phyloP scores from a whole-genome alignment of 2,113 vertebrate genomes.

The Tetraodon nigroviridis region DNA sequence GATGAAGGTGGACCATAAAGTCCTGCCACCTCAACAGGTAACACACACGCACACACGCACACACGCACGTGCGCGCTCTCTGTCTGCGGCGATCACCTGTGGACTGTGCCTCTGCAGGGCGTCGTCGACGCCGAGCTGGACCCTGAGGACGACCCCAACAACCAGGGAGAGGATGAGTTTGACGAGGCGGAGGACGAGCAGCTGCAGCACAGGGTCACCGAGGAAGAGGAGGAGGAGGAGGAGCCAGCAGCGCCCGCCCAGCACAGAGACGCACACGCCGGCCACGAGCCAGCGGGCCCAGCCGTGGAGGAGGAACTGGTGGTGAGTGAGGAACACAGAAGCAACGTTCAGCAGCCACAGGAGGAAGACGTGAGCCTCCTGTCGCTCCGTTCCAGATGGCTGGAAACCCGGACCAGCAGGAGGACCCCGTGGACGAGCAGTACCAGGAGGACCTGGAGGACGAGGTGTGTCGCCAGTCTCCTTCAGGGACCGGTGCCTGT shows the following conservation, averaged over 20 bases:
- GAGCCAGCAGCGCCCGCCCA: conserved; percentile 40
- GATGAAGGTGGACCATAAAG: conserved; percentile 39
- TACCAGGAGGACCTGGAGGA: conserved; percentile 96
- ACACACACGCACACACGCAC: neutral
- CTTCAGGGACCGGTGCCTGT: neutral
- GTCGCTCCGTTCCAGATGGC: conserved; percentile 78
- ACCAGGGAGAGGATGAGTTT: conserved; percentile 97
- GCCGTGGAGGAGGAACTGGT: conserved; percentile 86
- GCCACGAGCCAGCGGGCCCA: conserved; percentile 54
- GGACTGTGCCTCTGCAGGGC: conserved; percentile 60
- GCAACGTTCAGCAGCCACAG: neutral
- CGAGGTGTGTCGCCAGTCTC: conserved; percentile 74
- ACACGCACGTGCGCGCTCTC: neutral
- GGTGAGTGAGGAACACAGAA: conserved; percentile 65
- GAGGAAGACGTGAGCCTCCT: neutral
- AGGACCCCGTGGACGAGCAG: conserved; percentile 90
- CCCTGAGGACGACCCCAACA: conserved; percentile 95
- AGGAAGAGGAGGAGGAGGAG: conserved; percentile 64
- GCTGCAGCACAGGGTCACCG: conserved; percentile 74
- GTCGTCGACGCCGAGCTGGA: conserved; percentile 80
- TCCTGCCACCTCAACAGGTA: conserved; percentile 60
- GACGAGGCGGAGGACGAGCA: conserved; percentile 90
- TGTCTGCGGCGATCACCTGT: neutral
- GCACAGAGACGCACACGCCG: conserved; percentile 56
- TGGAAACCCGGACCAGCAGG: conserved; percentile 96